Base-by-base conservation (phyloP, 2,888 invertebrate genomes). In the Leptodirus hochenwartii region DNA sequence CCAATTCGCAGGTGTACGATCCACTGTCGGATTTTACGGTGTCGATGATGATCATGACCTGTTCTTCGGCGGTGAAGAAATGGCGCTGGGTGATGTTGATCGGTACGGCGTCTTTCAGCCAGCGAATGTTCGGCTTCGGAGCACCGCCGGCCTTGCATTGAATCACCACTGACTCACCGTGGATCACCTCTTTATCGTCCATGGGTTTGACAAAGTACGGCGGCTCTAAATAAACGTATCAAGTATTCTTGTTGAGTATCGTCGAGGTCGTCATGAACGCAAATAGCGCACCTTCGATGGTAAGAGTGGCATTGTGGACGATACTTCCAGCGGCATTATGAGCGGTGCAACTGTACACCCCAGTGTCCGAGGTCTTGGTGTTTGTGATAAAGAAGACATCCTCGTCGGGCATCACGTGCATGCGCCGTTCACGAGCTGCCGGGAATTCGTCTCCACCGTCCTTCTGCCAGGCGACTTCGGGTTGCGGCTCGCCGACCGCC, bases 391-490 rank as follows among this genome's bases (percentile, higher is more conserved):
- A 85, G 51, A 91, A 85, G 2, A 80, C 74, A 51, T 90, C 84
- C 49, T 93, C 91, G 16, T 74, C 71, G 1, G 85, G 80, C 69
- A 88, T 81, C 26, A 91, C 84, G 56, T 84, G 81, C 75, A 95
- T 80, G 20, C 93, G 64, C 25, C 91, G 68, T 52, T 95, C 91
- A 41, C 80, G 66, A 5, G 93, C 93, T 4, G 95, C 93, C 5
- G 91, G 91, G 53, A 95, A 93, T 47, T 88, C 81, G 47, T 81
- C 79, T 0, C 81, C 85, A n/a, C 84, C 85, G 57, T 84, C 85
- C 55, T 88, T 88, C 44, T 82, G 78, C 77, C 87, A 78, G 0
- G 81, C 77, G 42, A 88, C 82, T 56, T 84, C 78, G 11, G 93
- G 93, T 27, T 67, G 59, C 0, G 93, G 91, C 46, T 81, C 78